These are phyloP conservation scores for Peromyscus californicus DNA, from an alignment of 2,113 vertebrate species.

Conservation along the genomic window DNA sequence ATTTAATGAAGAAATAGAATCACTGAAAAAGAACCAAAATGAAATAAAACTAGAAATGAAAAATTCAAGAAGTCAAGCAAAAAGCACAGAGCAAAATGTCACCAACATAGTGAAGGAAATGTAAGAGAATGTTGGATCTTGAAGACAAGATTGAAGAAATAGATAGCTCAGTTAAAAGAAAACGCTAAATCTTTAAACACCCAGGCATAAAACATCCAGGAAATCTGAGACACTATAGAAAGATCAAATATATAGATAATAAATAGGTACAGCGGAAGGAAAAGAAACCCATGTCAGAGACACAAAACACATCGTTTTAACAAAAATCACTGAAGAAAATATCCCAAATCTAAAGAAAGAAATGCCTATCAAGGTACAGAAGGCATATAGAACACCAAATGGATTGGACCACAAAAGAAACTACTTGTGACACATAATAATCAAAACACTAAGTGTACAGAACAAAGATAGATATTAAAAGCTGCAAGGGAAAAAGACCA, in stretches of 20 bases:
- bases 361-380: not conserved
- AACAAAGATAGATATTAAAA: not conserved
- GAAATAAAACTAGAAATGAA: not conserved
- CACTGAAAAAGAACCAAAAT: not conserved
- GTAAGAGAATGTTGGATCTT: not conserved
- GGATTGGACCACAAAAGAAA: not conserved
- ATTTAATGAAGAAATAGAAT: not conserved
- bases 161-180: not conserved
- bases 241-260: not conserved
- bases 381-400: not conserved
- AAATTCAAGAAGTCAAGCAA: not conserved
- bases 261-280: not conserved
- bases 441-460: not conserved
- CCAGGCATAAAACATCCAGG: not conserved
- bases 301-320: not conserved
- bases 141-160: not conserved
- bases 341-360: not conserved
- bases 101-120: not conserved
- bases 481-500: not conserved
- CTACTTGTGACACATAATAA: not conserved
- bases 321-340: not conserved
- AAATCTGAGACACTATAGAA: not conserved
- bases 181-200: not conserved
- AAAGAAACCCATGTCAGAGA: not conserved
- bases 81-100: not conserved